Base-by-base conservation (phyloP, 2,113 vertebrate genomes). In the Charadrius vociferus region DNA sequence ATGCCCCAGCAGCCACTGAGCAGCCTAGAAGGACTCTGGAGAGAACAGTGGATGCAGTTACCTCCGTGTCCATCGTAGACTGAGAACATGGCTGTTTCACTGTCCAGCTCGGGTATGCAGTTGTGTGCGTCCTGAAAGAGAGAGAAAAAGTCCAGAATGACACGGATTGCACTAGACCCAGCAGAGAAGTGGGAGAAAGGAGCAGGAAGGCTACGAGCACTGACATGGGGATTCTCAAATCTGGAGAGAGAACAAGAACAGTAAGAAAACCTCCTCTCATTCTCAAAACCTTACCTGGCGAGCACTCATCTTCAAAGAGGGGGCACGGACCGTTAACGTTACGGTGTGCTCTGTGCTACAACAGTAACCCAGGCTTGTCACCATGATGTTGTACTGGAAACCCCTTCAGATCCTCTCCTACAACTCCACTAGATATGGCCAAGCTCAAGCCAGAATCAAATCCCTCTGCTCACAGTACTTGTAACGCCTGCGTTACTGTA, bases 31-130 rank as follows among this genome's bases (percentile, higher is more conserved):
- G 36, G 32, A 6, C n/a, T 26, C 22, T 8, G 58, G 21, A 12
- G 50, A 68, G 68, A 53, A 36, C 3, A 7, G 66, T 0, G 2
- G 62, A 4, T 0, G 6, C 85, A 86, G 56, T 98, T 99, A 99
- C 99, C 99, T 99, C 99, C 99, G 21, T 99, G 99, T 91, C 99
- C 99, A 94, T 99, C 99, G 93, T 99, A 99, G 83, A 99, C 99
- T 0, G 99, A 98, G 98, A 99, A 99, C 99, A 99, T 99, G 58
- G 99, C 99, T 4, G 99, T 99, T 52, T 99, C 99, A 14, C 98
- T 98, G 93, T 99, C 99, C 96, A 99, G 98, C 81, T 99, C 99
- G 5, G 99, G 99, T 82, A 99, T 99, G 97, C 99, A 99, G 96
- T 99, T 99, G 97, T 99, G 99, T n/a, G 99, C 99, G 96, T 99